These are phyloP conservation scores for Channa argus DNA, from an alignment of 2,113 vertebrate species.

Conservation along the genomic window DNA sequence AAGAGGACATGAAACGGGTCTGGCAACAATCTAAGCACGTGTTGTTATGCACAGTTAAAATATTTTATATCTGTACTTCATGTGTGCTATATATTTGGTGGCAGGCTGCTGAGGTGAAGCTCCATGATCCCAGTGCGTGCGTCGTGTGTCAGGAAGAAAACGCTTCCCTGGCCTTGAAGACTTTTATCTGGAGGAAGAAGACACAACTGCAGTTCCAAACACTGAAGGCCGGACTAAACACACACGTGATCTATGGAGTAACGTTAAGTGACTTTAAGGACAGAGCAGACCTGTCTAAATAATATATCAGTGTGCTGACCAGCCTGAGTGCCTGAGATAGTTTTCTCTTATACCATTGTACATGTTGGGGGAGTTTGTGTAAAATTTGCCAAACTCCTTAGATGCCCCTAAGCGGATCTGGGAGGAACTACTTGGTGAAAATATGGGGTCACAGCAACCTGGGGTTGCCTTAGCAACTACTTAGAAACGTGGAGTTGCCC, in stretches of 20 bases:
- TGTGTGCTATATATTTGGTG: neutral
- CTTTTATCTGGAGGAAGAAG: slow-evolving; percentile 82
- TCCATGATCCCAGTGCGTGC: slow-evolving; percentile 70
- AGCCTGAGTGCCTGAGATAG: neutral
- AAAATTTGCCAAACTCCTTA: slow-evolving; percentile 69
- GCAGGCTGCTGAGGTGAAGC: slow-evolving; percentile 71
- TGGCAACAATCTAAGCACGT: neutral
- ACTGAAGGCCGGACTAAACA: slow-evolving; percentile 78
- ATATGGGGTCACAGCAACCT: slow-evolving; percentile 78
- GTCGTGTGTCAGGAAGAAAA: slow-evolving; percentile 68
- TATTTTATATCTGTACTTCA: neutral
- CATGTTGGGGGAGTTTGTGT: slow-evolving; percentile 66
- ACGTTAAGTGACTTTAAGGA: slow-evolving; percentile 17
- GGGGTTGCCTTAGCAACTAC: slow-evolving; percentile 75
- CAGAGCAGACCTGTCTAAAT: neutral
- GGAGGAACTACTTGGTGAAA: slow-evolving; percentile 76
- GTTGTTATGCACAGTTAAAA: neutral
- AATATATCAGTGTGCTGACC: neutral
- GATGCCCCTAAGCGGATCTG: slow-evolving; percentile 76
- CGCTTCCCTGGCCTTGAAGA: slow-evolving; percentile 74
- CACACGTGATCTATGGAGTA: slow-evolving; percentile 67
- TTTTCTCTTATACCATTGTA: slow-evolving; percentile 63
- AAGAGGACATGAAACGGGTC: slow-evolving; percentile 74
- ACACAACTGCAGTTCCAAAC: slow-evolving; percentile 73
- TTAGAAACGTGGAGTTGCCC: slow-evolving; percentile 74